A percentile compares a stretch with the other conserved stretches of the same genome.
Evolutionary conservation across 2,888 invertebrate genomes (phyloP).

Genomic region (Euzetes globulus): DNA sequence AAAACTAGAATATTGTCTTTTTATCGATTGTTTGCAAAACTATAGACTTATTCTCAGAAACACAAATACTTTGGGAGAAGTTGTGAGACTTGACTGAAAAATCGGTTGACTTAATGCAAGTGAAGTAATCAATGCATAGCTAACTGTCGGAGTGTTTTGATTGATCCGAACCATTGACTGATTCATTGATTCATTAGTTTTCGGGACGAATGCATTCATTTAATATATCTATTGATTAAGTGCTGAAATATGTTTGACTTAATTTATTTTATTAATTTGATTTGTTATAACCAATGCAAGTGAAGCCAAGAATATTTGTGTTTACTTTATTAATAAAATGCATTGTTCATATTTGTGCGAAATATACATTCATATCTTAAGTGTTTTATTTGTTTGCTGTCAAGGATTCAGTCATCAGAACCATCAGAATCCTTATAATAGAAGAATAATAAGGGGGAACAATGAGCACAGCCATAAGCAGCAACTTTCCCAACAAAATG

Average conservation of each 20-base stretch:
- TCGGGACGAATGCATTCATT: too few relatives aligned
- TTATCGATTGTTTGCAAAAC: neutral
- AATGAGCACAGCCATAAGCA: neutral
- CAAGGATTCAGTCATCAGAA: neutral
- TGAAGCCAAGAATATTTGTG: neutral
- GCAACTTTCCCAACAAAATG: neutral
- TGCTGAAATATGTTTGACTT: too few relatives aligned
- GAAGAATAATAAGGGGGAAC: neutral
- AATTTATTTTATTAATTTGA: neutral
- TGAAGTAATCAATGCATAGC: neutral
- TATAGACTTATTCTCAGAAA: neutral
- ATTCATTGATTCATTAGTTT: neutral
- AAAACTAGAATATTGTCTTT: neutral
- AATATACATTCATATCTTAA: constrained; percentile 1
- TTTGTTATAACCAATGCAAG: neutral
- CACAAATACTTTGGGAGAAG: neutral
- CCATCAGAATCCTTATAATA: neutral
- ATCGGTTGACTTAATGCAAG: neutral
- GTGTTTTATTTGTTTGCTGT: constrained; percentile 1
- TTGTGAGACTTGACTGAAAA: neutral
- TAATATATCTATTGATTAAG: too few relatives aligned
- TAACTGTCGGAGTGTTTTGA: neutral
- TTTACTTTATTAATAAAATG: constrained; percentile 6
- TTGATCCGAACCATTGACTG: neutral
- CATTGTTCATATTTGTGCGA: neutral